Evolutionary conservation across 2,888 invertebrate genomes (phyloP).

Genomic region (Papilio gigon): DNA sequence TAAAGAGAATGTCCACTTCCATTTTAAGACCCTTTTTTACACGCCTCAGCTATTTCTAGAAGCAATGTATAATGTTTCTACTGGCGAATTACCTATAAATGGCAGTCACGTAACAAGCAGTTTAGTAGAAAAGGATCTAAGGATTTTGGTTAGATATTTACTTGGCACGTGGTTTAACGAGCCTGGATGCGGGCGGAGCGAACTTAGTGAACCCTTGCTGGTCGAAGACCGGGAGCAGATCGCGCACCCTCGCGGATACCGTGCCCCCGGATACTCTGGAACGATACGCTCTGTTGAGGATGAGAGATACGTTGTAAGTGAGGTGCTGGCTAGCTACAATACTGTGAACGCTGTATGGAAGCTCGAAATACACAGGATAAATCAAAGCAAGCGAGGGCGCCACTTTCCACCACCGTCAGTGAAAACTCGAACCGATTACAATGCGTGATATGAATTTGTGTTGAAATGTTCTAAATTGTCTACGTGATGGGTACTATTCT

Average conservation of each 20-base stretch:
- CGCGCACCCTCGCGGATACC: constrained; percentile 86
- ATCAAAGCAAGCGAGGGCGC: too few relatives aligned
- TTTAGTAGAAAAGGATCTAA: neutral
- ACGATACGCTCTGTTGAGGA: constrained; percentile 50
- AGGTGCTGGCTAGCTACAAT: constrained; percentile 18
- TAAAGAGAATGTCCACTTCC: neutral
- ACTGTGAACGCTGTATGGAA: neutral
- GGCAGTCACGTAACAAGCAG: neutral
- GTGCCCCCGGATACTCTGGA: constrained; percentile 86
- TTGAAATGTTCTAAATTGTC: too few relatives aligned
- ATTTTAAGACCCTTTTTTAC: neutral
- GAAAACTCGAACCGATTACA: too few relatives aligned
- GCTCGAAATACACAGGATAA: too few relatives aligned
- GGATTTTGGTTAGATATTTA: constrained; percentile 46
- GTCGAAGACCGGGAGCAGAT: constrained; percentile 91
- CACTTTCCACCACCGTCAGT: too few relatives aligned
- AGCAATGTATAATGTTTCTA: neutral
- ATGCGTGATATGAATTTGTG: too few relatives aligned
- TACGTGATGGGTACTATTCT: too few relatives aligned
- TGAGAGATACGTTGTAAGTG: constrained; percentile 43
- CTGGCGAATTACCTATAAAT: too few relatives aligned
- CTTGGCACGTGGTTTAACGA: constrained; percentile 84
- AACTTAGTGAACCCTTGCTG: constrained; percentile 92
- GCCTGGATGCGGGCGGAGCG: constrained; percentile 90
- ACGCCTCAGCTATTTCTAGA: neutral